phyloP scores from a whole-genome alignment of 2,113 vertebrate species.

The Genyomyrus donnyi region DNA sequence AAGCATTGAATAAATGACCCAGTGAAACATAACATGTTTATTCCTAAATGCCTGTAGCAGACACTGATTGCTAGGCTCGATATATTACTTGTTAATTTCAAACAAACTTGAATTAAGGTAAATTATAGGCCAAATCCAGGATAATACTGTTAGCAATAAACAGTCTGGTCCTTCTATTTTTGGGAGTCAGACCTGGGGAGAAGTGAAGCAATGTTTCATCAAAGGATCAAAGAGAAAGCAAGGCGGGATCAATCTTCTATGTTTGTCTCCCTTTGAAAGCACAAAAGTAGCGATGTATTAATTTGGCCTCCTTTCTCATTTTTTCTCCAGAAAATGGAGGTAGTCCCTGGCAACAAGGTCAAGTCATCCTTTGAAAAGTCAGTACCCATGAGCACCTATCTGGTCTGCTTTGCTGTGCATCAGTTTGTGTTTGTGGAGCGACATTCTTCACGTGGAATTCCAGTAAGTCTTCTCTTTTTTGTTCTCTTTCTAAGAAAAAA shows the following conservation, averaged over 20 bases:
- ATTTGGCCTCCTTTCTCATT: constrained; percentile 8
- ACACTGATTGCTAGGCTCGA: neutral
- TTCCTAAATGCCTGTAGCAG: neutral
- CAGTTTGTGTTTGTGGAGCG: constrained; percentile 51
- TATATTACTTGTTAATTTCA: neutral
- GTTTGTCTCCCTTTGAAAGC: neutral
- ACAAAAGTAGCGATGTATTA: neutral
- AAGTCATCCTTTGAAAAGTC: constrained; percentile 1
- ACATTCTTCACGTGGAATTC: neutral
- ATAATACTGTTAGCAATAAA: neutral
- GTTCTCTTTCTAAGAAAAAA: neutral
- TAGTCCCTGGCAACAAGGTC: neutral
- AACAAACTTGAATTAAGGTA: neutral
- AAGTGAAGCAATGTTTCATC: neutral
- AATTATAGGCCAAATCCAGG: neutral
- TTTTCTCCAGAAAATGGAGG: constrained; percentile 29
- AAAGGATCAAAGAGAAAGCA: neutral
- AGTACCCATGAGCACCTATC: constrained; percentile 82
- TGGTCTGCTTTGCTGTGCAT: constrained; percentile 92
- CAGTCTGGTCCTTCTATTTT: neutral
- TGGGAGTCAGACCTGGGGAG: neutral
- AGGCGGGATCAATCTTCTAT: neutral
- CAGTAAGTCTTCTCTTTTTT: neutral
- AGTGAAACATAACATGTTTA: neutral
- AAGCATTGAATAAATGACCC: neutral